phyloP scores from a whole-genome alignment of 2,113 vertebrate species.

The Cricetomys ansorgei region DNA sequence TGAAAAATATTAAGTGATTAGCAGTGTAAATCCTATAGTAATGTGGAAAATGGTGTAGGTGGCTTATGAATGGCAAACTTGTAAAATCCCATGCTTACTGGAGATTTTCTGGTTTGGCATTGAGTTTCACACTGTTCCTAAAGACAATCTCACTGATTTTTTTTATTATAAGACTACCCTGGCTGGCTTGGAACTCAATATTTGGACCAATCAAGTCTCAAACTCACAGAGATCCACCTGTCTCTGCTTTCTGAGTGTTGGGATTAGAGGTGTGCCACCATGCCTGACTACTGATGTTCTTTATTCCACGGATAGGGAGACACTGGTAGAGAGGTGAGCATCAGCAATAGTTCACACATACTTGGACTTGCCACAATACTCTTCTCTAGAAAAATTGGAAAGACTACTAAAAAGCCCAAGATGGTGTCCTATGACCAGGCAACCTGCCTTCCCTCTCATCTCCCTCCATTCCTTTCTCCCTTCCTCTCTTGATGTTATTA shows the following conservation, averaged over 20 bases:
- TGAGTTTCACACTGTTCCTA: not conserved
- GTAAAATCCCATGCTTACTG: not conserved
- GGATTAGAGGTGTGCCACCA: not conserved
- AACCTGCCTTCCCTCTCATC: not conserved
- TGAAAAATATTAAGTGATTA: conserved; percentile 22
- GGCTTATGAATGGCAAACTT: not conserved
- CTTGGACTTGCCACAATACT: not conserved
- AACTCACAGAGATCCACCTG: not conserved
- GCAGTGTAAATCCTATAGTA: not conserved
- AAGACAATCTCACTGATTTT: not conserved
- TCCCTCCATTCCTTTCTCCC: not conserved
- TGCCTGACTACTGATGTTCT: not conserved
- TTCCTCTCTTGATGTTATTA: not conserved
- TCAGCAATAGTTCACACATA: not conserved
- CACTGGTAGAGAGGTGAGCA: not conserved
- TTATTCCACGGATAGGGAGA: not conserved
- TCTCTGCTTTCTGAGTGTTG: not conserved
- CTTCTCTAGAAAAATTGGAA: conserved; percentile 41
- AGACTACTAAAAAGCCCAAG: not conserved
- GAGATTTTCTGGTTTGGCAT: not conserved
- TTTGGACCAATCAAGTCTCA: not conserved
- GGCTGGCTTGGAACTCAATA: not conserved
- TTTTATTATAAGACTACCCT: not conserved
- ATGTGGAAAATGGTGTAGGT: not conserved
- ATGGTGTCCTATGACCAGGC: not conserved